These are phyloP conservation scores for Panthera tigris DNA, from an alignment of 2,113 vertebrate species.

Conservation along the genomic window DNA sequence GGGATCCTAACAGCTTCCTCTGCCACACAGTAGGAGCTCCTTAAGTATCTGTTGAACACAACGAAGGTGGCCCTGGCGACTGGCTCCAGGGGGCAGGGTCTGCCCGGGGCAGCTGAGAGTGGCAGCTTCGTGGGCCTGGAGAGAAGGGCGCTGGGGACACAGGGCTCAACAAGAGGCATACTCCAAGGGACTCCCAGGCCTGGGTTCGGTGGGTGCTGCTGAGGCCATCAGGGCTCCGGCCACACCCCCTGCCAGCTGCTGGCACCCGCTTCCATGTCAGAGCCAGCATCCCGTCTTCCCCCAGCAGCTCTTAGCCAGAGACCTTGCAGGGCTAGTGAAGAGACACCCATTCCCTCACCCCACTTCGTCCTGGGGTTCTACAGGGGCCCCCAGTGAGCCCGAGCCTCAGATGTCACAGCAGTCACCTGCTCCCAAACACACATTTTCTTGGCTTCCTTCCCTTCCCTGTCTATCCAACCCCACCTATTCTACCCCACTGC, in stretches of 20 bases:
- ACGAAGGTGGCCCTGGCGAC: accelerated
- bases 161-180: neutral
- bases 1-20: neutral
- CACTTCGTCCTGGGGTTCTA: accelerated
- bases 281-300: neutral
- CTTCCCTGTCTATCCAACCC: neutral
- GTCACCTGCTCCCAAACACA: neutral
- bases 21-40: neutral
- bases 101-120: neutral
- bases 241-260: neutral
- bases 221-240: neutral
- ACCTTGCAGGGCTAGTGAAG: neutral
- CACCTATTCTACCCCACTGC: neutral
- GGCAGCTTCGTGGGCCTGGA: neutral
- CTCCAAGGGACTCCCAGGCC: neutral
- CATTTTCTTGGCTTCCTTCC: neutral
- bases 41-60: neutral
- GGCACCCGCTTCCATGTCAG: neutral
- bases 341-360: neutral
- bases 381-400: neutral
- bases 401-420: neutral
- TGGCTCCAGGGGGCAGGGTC: neutral
- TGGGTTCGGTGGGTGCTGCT: neutral
- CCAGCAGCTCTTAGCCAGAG: neutral
- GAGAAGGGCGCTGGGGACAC: neutral